Base-by-base conservation (phyloP, 1,140 invertebrate genomes). In the Meteorus sp. region DNA sequence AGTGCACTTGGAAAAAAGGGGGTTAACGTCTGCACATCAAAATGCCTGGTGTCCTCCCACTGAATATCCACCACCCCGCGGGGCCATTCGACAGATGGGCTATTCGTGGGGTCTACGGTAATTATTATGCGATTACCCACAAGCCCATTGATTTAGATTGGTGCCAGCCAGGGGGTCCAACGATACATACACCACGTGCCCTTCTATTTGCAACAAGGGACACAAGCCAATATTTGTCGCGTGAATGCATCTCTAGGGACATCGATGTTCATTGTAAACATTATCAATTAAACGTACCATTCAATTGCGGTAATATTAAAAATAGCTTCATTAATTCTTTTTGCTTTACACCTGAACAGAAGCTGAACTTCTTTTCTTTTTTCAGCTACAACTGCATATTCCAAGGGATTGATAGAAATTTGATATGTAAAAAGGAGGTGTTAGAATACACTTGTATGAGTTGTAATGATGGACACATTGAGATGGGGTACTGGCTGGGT, bases 71-170 rank as follows among this genome's bases (percentile, higher is more conserved):
- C n/a, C n/a, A n/a, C 67, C 67, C 69, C 69, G 65, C 63, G 56
- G 63, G 64, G 71, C 60, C 66, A 65, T 61, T n/a, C 65, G 75
- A 78, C 77, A 78, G 77, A 79, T 79, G 77, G 68, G 65, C 69
- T 56, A 68, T 71, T 51, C 71, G 67, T n/a, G 66, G 68, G 75
- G 75, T 71, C 65, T 60, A 64, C 61, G 66, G 74, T 79, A 79
- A 79, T 79, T 79, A 79, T 79, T 78, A 79, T 79, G 73, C 76
- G 77, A 79, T 79, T 79, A 79, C 75, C 76, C 77, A 79, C 77
- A 78, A 78, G 74, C 67, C 73, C 74, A 79, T 78, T 79, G 77
- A 79, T 79, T 79, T 78, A 78, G 76, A 78, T 76, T 75, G 72
- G 65, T 65, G 70, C 67, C 68, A 68, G 64, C 73, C 69, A n/a